These are phyloP conservation scores for Quadroppia sp. DNA, from an alignment of 2,888 invertebrate genomes.

Conservation along the genomic window DNA sequence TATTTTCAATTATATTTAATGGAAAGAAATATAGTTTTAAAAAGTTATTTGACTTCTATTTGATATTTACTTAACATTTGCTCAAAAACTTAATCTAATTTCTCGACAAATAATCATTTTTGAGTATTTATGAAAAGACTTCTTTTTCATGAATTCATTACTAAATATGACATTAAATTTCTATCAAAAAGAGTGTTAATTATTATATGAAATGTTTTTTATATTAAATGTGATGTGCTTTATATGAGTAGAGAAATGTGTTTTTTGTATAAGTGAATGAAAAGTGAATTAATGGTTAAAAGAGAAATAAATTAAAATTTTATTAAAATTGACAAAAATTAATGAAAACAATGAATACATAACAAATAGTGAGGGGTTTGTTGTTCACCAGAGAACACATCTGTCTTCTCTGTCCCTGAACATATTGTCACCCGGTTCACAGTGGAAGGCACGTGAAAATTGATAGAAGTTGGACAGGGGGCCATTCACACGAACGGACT, in stretches of 20 bases:
- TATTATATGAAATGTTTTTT: too few relatives aligned
- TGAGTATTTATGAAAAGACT: too few relatives aligned
- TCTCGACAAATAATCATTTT: too few relatives aligned
- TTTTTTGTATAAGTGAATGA: background rate
- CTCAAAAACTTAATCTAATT: too few relatives aligned
- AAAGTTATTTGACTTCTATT: too few relatives aligned
- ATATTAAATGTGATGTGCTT: background rate
- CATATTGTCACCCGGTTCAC: slow-evolving; percentile 1
- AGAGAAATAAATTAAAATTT: background rate
- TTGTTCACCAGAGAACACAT: slow-evolving; percentile 39
- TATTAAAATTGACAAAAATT: background rate
- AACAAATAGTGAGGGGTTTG: too few relatives aligned
- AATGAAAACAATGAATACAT: background rate
- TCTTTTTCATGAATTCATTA: too few relatives aligned
- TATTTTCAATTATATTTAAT: too few relatives aligned
- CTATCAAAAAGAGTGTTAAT: too few relatives aligned
- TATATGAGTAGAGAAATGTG: background rate
- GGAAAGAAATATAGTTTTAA: too few relatives aligned
- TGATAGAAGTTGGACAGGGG: slow-evolving; percentile 36
- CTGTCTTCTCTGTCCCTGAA: background rate
- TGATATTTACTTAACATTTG: too few relatives aligned
- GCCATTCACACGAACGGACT: slow-evolving; percentile 34
- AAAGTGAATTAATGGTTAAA: background rate
- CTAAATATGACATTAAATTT: too few relatives aligned
- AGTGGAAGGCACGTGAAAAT: slow-evolving; percentile 36